A percentile compares a stretch with the other conserved stretches of the same genome.
Evolutionary conservation across 2,888 invertebrate genomes (phyloP).

Genomic region (Ophion ventricosus): DNA sequence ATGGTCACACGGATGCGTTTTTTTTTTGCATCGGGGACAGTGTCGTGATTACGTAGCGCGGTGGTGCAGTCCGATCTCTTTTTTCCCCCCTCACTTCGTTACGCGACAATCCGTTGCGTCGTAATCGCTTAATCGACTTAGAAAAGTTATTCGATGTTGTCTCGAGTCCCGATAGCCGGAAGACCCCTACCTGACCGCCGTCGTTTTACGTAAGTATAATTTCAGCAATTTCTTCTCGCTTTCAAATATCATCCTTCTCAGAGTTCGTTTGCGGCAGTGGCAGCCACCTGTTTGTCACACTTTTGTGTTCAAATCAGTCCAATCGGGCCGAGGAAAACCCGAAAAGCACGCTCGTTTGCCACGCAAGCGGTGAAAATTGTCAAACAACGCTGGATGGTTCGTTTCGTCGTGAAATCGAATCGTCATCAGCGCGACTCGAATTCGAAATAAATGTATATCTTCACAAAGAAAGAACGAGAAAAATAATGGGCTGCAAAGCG

Average conservation of each 20-base stretch:
- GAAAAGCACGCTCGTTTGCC: too few species aligned
- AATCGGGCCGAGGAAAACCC: too few species aligned
- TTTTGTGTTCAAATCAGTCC: too few species aligned
- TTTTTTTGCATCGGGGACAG: too few species aligned
- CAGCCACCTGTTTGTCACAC: neutral
- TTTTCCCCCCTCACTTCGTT: neutral
- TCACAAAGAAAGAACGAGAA: neutral
- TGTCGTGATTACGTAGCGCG: neutral
- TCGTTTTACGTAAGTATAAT: slow-evolving; percentile 1
- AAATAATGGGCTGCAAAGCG: slow-evolving; percentile 2
- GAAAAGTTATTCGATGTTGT: neutral
- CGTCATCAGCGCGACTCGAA: neutral
- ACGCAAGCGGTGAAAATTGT: too few species aligned
- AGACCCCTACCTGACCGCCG: neutral
- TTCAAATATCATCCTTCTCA: neutral
- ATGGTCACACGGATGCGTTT: too few species aligned
- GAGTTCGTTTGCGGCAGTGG: neutral
- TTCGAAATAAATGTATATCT: neutral
- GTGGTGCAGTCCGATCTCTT: neutral
- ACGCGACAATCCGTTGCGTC: neutral
- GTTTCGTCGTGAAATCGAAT: neutral
- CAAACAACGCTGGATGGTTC: neutral
- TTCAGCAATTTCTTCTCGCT: neutral
- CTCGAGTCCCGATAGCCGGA: neutral
- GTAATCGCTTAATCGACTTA: neutral